These are phyloP conservation scores for Mylabris sibirica DNA, from an alignment of 2,888 invertebrate species.

Conservation along the genomic window DNA sequence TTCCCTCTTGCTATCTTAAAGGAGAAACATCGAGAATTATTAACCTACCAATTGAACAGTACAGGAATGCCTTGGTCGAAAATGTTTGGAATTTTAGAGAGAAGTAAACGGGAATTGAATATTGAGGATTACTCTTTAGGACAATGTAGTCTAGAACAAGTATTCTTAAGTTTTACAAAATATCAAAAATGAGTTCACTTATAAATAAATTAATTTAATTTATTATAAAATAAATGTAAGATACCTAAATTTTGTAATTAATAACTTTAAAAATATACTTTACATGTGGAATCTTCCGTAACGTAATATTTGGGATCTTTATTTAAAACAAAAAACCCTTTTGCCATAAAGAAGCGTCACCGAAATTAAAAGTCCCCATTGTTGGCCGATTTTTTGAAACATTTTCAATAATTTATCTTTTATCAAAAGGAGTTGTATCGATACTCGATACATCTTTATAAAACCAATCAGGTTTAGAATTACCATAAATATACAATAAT, in stretches of 20 bases:
- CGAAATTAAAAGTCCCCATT: too few relatives aligned
- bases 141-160: conserved; percentile 30
- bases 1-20: conserved; percentile 55
- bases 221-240: neutral
- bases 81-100: conserved; percentile 75
- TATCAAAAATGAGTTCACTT: conserved; percentile 6
- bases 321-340: too few relatives aligned
- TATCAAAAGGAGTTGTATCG: too few relatives aligned
- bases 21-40: conserved; percentile 71
- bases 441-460: too few relatives aligned
- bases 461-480: too few relatives aligned
- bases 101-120: conserved; percentile 49
- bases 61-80: conserved; percentile 69
- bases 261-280: neutral
- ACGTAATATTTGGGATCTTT: too few relatives aligned
- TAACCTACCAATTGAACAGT: conserved; percentile 71
- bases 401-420: too few relatives aligned
- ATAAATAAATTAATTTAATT: neutral
- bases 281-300: too few relatives aligned
- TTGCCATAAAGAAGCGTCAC: too few relatives aligned
- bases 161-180: conserved; percentile 29
- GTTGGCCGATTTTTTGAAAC: too few relatives aligned
- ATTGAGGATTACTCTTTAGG: conserved; percentile 64
- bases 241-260: neutral
- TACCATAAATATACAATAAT: too few relatives aligned